Conservation (phyloP, 2,888 invertebrate genomes). For the Quadriops clusia region DNA sequence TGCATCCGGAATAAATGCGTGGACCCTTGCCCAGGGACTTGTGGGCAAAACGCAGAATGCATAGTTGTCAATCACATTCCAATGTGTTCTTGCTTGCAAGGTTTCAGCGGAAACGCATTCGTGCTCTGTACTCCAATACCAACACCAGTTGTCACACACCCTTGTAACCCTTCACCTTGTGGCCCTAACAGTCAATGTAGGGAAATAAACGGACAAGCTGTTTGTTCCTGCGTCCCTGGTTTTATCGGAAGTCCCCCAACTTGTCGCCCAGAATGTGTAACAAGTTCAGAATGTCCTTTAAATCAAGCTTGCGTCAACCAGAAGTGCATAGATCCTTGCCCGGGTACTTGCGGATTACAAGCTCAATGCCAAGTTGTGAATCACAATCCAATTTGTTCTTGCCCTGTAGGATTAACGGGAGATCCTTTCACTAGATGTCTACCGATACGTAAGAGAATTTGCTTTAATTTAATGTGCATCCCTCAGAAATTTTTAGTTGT, state of each 20-base stretch:
- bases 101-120: constrained; percentile 60
- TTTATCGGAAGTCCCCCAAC: too few species aligned
- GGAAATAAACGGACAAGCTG: too few species aligned
- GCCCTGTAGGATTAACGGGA: constrained; percentile 52
- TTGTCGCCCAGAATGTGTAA: constrained; percentile 67
- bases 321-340: too few species aligned
- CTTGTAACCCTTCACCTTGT: too few species aligned
- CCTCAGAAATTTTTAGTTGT: constrained; percentile 9
- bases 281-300: constrained; percentile 72
- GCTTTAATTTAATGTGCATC: not conserved
- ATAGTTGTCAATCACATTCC: constrained; percentile 63
- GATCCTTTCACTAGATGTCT: too few species aligned
- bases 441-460: constrained; percentile 33
- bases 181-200: too few species aligned
- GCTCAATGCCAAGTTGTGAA: too few species aligned
- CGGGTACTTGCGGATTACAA: too few species aligned
- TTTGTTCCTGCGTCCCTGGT: too few species aligned
- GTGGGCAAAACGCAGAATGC: constrained; percentile 60
- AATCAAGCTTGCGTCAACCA: too few species aligned
- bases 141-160: constrained; percentile 21
- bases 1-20: constrained; percentile 55
- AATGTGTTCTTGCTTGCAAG: constrained; percentile 56
- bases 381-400: constrained; percentile 65
- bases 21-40: constrained; percentile 57
- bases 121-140: constrained; percentile 40